Percentiles rank a stretch among this genome's conserved stretches.
Conservation (phyloP, 2,888 invertebrate species). For the Aphodius sticticus region DNA sequence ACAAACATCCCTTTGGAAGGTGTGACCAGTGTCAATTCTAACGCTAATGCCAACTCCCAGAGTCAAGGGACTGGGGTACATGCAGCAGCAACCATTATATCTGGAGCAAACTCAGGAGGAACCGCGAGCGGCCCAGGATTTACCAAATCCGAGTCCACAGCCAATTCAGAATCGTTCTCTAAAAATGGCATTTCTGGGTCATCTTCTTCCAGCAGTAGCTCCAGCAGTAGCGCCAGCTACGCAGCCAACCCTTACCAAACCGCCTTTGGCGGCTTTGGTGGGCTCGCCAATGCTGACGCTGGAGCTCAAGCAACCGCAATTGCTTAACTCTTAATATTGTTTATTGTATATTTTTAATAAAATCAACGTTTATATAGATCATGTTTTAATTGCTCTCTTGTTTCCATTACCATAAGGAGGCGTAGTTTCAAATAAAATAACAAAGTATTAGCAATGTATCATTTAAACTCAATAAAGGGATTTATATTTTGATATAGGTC, state of each 20-base stretch:
- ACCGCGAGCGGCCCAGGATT: background rate
- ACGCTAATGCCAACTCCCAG: background rate
- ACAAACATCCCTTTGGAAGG: background rate
- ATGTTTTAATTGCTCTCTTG: background rate
- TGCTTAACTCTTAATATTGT: background rate
- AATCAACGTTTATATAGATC: background rate
- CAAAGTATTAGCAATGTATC: too few species aligned
- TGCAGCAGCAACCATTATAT: background rate
- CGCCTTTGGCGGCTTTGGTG: background rate
- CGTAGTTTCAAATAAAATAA: too few species aligned
- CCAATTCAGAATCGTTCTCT: background rate
- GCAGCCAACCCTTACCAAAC: background rate
- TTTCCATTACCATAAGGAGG: background rate
- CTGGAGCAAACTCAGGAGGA: background rate
- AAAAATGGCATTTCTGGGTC: background rate
- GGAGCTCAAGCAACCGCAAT: background rate
- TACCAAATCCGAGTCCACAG: background rate
- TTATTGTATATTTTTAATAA: slow-evolving; percentile 4
- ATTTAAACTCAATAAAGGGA: too few species aligned
- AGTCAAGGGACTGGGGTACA: background rate
- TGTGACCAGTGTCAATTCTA: background rate
- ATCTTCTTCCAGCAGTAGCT: background rate
- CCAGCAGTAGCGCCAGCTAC: background rate
- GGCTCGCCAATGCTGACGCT: background rate
- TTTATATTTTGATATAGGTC: too few species aligned